These are phyloP conservation scores for Plebejus argus DNA, from an alignment of 2,888 invertebrate genomes.

Conservation along the genomic window DNA sequence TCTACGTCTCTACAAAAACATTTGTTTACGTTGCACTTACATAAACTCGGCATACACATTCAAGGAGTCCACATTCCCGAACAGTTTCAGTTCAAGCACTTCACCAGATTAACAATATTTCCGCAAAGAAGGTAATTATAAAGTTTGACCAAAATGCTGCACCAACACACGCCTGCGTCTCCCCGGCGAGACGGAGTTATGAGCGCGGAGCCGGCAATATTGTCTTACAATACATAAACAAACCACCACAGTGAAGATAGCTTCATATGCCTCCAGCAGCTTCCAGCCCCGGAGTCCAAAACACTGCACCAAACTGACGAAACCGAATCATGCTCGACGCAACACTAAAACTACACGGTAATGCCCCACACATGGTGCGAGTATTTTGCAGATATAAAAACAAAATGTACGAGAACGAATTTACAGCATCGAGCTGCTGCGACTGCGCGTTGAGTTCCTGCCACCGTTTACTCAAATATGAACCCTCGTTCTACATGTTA, in stretches of 20 bases:
- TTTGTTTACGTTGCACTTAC: conserved; percentile 13
- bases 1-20: conserved; percentile 7
- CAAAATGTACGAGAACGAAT: conserved; percentile 28
- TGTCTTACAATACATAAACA: conserved; percentile 80
- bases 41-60: neutral
- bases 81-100: neutral
- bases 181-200: conserved; percentile 59
- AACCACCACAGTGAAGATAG: conserved; percentile 74
- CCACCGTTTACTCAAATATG: neutral
- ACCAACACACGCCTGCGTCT: conserved; percentile 64
- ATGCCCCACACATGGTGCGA: conserved; percentile 21
- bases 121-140: neutral
- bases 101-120: neutral
- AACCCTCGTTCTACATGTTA: conserved; percentile 39
- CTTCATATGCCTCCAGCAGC: conserved; percentile 49
- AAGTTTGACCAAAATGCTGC: conserved; percentile 37
- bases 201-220: conserved; percentile 73
- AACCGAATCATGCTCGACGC: neutral
- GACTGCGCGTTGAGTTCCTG: conserved; percentile 62
- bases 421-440: conserved; percentile 57
- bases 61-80: neutral
- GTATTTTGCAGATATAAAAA: conserved; percentile 27
- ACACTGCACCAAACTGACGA: neutral
- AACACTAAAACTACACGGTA: conserved; percentile 4
- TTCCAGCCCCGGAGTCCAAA: neutral